These are phyloP conservation scores for Incurvaria masculella DNA, from an alignment of 2,888 invertebrate genomes.

Conservation along the genomic window DNA sequence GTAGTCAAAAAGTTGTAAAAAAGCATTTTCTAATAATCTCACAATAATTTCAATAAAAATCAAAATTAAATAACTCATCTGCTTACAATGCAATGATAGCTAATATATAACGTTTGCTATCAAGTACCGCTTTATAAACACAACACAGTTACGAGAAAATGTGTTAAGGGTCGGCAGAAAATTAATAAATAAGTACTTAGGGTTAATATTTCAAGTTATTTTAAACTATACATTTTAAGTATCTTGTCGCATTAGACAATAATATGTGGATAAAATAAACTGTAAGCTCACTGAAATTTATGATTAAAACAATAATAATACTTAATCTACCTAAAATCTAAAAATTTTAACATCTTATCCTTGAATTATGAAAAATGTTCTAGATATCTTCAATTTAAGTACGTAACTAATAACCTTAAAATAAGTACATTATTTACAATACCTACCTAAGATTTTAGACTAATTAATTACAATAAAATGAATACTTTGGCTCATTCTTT, in stretches of 20 bases:
- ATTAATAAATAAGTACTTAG: slow-evolving; percentile 26
- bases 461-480: background rate
- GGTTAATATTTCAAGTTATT: slow-evolving; percentile 11
- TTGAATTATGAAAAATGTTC: slow-evolving; percentile 2
- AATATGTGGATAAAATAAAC: background rate
- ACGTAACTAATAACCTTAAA: slow-evolving; percentile 16
- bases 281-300: slow-evolving; percentile 1
- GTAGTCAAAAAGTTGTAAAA: slow-evolving; percentile 9
- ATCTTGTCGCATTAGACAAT: background rate
- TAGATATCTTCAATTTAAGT: slow-evolving; percentile 16
- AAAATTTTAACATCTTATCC: slow-evolving; percentile 11
- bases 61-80: slow-evolving; percentile 1
- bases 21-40: slow-evolving; percentile 40
- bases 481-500: background rate
- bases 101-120: background rate
- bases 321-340: slow-evolving; percentile 15
- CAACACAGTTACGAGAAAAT: slow-evolving; percentile 23
- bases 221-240: slow-evolving; percentile 16
- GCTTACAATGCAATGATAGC: background rate
- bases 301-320: slow-evolving; percentile 15
- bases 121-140: slow-evolving; percentile 22
- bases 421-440: background rate
- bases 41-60: slow-evolving; percentile 40
- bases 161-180: slow-evolving; percentile 9
- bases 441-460: too few relatives aligned